Evolutionary conservation across 2,113 vertebrate genomes (phyloP), one percentile per base, ranked within the genome.

Genomic region (Calyptommatus sinebrachiatus): DNA sequence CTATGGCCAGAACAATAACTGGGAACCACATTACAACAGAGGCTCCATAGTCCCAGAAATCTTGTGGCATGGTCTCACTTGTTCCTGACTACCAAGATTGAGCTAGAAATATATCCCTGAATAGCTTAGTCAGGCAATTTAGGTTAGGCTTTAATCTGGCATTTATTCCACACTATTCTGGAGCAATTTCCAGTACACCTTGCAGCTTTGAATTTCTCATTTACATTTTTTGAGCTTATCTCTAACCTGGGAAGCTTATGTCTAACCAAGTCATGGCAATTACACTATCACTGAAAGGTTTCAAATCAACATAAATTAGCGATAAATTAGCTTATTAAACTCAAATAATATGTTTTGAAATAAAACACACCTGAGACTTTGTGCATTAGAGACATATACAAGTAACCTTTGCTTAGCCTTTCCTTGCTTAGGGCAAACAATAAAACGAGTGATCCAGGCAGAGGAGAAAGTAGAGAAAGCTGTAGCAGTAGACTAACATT

Each of bases 281-380:
- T 73, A 65, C 63, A 22, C 71, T 61, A 65, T 73, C 78, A 53
- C 50, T 72, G 65, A 71, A 50, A 31, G 53, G 20, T 62, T 65
- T 79, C 69, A 63, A 48, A 72, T 80, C 50, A 65, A 53, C 78
- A 73, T 73, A 35, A 73, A 80, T 66, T 28, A 29, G 61, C 70
- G 53, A 66, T 45, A 80, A 73, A n/a, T n/a, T n/a, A n/a, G 70
- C 16, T 45, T 66, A 50, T 80, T 80, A 35, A 53, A 28, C 62
- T 31, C 18, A 35, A 65, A 66, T 80, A 65, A 80, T 73, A 66
- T 53, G 61, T 66, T 29, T 24, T 53, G 78, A 73, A 11, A 73
- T 45, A 53, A 18, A 73, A 50, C 21, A 63, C 78, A 79, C 46
- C 78, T 72, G 69, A 79, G 69, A 63, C 77, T 63, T 79, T 10